phyloP scores from a whole-genome alignment of 2,888 invertebrate species.

The Meandrusa payeni region DNA sequence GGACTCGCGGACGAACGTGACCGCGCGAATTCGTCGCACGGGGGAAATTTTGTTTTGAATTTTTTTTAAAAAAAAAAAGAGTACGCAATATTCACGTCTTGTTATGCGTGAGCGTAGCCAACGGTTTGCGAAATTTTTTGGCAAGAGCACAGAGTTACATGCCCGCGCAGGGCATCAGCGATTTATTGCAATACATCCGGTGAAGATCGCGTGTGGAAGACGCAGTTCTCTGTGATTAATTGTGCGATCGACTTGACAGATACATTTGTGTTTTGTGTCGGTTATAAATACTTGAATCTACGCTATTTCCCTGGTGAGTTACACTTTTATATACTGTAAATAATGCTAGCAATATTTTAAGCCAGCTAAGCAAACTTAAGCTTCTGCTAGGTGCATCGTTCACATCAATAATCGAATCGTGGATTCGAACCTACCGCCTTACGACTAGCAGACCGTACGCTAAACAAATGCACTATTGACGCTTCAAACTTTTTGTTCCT shows the following conservation, averaged over 20 bases:
- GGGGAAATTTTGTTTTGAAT: conserved; percentile 45
- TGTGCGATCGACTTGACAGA: conserved; percentile 42
- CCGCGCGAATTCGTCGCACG: conserved; percentile 36
- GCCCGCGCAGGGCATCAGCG: conserved; percentile 41
- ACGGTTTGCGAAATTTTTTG: conserved; percentile 70
- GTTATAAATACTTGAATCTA: too few relatives aligned
- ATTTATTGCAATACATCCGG: conserved; percentile 47
- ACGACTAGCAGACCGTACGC: too few relatives aligned
- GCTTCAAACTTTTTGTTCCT: too few relatives aligned
- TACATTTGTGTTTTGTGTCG: too few relatives aligned
- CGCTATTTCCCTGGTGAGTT: too few relatives aligned
- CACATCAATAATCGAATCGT: too few relatives aligned
- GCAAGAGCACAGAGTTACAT: conserved; percentile 46
- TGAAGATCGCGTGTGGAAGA: conserved; percentile 54
- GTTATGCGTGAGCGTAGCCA: conserved; percentile 53
- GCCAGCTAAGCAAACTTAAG: too few relatives aligned
- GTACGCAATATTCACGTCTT: conserved; percentile 42
- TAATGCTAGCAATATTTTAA: too few relatives aligned
- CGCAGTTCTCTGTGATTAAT: conserved; percentile 51
- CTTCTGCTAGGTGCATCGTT: too few relatives aligned
- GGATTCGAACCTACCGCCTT: too few relatives aligned
- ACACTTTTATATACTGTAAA: too few relatives aligned
- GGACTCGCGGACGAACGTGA: conserved; percentile 59
- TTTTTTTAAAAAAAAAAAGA: conserved; percentile 41
- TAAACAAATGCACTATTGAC: too few relatives aligned